Evolutionary conservation across 2,888 invertebrate genomes (phyloP).

Genomic region (Campoplex nolae): DNA sequence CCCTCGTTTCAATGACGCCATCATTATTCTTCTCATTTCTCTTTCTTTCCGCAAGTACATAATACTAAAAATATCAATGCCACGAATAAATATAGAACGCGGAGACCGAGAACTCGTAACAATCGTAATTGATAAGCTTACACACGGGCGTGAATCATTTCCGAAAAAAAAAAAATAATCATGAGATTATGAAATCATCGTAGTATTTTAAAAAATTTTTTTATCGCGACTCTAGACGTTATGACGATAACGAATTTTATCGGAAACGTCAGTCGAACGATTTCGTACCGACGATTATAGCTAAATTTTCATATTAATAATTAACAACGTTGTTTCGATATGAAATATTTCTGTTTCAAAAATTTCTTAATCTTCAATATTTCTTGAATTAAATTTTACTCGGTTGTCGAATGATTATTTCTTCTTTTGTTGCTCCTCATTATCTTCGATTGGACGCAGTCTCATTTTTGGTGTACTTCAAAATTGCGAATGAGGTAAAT

Average conservation of each 20-base stretch:
- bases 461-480: not conserved
- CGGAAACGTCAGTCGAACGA: not conserved
- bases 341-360: too few relatives aligned
- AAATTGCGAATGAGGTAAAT: not conserved
- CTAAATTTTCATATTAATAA: not conserved
- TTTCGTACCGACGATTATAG: not conserved
- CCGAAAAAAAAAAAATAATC: not conserved
- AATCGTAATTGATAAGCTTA: slow-evolving; percentile 7
- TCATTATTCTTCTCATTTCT: not conserved
- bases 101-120: not conserved
- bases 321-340: not conserved
- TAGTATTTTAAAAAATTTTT: not conserved
- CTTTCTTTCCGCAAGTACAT: not conserved
- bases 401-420: not conserved
- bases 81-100: slow-evolving; percentile 35
- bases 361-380: not conserved
- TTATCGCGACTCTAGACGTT: not conserved
- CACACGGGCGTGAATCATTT: slow-evolving; percentile 1
- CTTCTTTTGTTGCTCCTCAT: not conserved
- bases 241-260: not conserved
- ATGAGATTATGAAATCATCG: slow-evolving; percentile 1
- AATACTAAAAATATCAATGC: not conserved
- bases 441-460: not conserved
- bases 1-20: slow-evolving; percentile 1
- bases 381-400: not conserved